A percentile compares a stretch with the other conserved stretches of the same genome.
Evolutionary conservation across 2,797 vertebrate genomes (phyloP).

Genomic region (Hemibagrus guttatus): DNA sequence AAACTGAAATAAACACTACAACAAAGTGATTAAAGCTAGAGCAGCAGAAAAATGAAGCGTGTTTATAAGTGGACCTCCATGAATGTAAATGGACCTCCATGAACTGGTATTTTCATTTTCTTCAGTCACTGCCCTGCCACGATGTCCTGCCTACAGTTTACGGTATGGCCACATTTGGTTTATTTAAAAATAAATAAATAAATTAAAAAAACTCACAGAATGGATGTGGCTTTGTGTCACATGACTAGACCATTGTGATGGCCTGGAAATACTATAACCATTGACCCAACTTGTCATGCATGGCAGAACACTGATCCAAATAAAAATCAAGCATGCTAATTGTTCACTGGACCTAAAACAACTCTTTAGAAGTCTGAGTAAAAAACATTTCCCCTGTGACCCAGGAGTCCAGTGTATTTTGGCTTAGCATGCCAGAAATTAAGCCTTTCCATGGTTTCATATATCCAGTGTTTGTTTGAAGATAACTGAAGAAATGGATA

Average conservation of each 20-base stretch:
- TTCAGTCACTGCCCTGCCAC: constrained; percentile 10
- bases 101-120: constrained; percentile 8
- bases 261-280: background rate
- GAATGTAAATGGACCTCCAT: constrained; percentile 36
- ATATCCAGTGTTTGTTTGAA: constrained; percentile 57
- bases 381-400: background rate
- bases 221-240: background rate
- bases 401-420: constrained; percentile 10
- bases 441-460: constrained; percentile 44
- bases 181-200: background rate
- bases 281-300: background rate
- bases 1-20: constrained; percentile 32
- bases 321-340: constrained; percentile 13
- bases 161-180: constrained; percentile 4
- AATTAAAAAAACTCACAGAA: background rate
- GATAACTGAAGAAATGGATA: constrained; percentile 56
- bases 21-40: constrained; percentile 28
- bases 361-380: constrained; percentile 6
- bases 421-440: constrained; percentile 26
- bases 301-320: constrained; percentile 8
- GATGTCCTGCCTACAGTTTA: background rate
- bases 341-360: constrained; percentile 17
- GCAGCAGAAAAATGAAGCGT: constrained; percentile 25
- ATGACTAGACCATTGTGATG: background rate
- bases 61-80: constrained; percentile 23